Conservation (phyloP, 2,113 vertebrate species). For the Gallinago media region DNA sequence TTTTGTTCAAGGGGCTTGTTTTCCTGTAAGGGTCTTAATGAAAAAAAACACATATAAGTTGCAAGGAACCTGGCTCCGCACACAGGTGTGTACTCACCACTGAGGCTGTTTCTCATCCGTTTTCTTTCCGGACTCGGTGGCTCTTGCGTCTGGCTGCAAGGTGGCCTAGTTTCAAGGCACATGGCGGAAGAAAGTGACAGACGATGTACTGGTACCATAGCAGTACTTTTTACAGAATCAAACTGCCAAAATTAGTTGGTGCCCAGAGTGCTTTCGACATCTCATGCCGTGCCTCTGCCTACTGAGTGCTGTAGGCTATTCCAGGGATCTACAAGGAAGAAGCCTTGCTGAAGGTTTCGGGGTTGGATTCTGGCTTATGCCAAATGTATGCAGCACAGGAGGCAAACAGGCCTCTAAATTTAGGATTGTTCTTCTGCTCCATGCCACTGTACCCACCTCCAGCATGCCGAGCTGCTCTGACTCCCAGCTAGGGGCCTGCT, state of each 20-base stretch:
- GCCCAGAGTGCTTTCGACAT: background rate
- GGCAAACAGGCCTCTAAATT: background rate
- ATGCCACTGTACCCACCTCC: background rate
- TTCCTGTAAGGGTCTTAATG: background rate
- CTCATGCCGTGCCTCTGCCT: background rate
- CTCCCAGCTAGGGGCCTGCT: background rate
- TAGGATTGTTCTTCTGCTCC: background rate
- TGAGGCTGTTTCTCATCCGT: background rate
- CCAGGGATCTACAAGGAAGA: background rate
- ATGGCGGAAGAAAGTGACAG: background rate
- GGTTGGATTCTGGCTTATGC: background rate
- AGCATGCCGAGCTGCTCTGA: background rate
- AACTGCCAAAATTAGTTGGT: slow-evolving; percentile 13
- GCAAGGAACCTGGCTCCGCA: background rate
- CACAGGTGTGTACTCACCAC: fast-evolving
- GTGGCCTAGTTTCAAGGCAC: background rate
- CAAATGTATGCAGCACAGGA: background rate
- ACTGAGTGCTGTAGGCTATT: background rate
- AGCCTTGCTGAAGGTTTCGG: fast-evolving
- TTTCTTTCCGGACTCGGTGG: background rate
- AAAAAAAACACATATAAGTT: fast-evolving
- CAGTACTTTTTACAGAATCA: background rate
- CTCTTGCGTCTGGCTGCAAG: background rate
- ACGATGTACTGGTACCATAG: background rate
- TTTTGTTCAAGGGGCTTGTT: background rate